Evolutionary conservation across 2,888 invertebrate species (phyloP).

Genomic region (Acrobasis suavella): DNA sequence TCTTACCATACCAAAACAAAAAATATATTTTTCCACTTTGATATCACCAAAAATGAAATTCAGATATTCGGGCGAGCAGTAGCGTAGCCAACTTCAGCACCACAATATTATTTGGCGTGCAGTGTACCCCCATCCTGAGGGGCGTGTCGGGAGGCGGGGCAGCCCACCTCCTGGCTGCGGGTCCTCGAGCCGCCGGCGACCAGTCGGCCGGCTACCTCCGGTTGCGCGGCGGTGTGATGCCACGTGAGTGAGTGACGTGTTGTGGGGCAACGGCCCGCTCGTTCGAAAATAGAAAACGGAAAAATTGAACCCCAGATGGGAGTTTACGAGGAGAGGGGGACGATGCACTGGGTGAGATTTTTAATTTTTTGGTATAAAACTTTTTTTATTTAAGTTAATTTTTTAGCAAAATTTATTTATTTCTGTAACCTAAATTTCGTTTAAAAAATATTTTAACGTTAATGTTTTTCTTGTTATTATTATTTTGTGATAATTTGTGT

Average conservation of each 20-base stretch:
- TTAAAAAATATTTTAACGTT: too few relatives aligned
- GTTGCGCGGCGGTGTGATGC: slow-evolving; percentile 57
- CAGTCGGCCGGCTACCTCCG: slow-evolving; percentile 76
- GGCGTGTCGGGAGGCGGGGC: slow-evolving; percentile 46
- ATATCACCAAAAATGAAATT: not conserved
- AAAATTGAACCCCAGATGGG: slow-evolving; percentile 90
- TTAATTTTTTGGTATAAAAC: not conserved
- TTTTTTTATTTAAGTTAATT: not conserved
- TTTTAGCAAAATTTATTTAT: too few relatives aligned
- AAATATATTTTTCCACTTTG: too few relatives aligned
- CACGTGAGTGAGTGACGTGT: slow-evolving; percentile 71
- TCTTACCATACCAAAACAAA: too few relatives aligned
- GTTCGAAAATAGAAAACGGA: slow-evolving; percentile 78
- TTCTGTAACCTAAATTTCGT: too few relatives aligned
- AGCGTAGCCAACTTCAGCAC: slow-evolving; percentile 11
- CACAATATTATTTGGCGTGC: slow-evolving; percentile 27
- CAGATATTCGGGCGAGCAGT: not conserved
- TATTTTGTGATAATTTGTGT: too few relatives aligned
- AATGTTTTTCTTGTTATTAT: too few relatives aligned
- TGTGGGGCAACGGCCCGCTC: slow-evolving; percentile 77
- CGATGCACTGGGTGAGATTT: slow-evolving; percentile 92
- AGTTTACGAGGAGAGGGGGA: slow-evolving; percentile 94
- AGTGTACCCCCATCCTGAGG: slow-evolving; percentile 25
- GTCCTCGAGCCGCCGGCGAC: slow-evolving; percentile 33
- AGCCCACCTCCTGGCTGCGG: slow-evolving; percentile 47